These are phyloP conservation scores for Umimayanthus kanabou DNA, from an alignment of 92 coral and sea anemone genomes.

Conservation along the genomic window DNA sequence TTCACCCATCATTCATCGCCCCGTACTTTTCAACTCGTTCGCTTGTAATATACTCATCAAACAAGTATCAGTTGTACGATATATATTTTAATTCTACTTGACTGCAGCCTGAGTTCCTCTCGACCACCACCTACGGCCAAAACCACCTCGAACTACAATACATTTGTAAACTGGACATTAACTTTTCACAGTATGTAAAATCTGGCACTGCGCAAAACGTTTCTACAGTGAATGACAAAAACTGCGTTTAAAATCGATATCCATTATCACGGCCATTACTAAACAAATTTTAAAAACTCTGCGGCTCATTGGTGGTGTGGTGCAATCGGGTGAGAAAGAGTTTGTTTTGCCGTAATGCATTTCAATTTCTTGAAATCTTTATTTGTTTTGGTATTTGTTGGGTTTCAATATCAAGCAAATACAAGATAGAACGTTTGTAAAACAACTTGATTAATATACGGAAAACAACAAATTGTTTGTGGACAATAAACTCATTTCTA, in stretches of 20 bases:
- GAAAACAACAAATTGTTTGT: background rate
- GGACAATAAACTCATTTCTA: too few relatives aligned
- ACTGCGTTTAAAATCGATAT: background rate
- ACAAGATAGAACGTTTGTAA: background rate
- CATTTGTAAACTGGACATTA: background rate
- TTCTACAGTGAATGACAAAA: background rate
- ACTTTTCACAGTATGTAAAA: too few relatives aligned
- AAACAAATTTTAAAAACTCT: background rate
- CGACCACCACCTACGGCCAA: background rate
- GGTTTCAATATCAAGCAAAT: background rate
- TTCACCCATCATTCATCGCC: background rate
- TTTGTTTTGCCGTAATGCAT: background rate
- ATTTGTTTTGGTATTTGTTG: background rate
- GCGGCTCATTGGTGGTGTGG: background rate
- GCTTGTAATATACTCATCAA: background rate
- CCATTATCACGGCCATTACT: too few relatives aligned
- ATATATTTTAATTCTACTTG: too few relatives aligned
- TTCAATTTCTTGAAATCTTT: background rate
- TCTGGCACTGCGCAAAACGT: background rate
- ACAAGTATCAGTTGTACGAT: background rate
- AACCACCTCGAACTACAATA: background rate
- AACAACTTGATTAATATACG: background rate
- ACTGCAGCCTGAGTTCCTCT: too few relatives aligned
- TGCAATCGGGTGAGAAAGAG: background rate
- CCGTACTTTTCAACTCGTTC: background rate